A percentile compares a stretch with the other conserved stretches of the same genome.
Evolutionary conservation across 1,140 invertebrate species (phyloP).

Genomic region (Platyura marginata): DNA sequence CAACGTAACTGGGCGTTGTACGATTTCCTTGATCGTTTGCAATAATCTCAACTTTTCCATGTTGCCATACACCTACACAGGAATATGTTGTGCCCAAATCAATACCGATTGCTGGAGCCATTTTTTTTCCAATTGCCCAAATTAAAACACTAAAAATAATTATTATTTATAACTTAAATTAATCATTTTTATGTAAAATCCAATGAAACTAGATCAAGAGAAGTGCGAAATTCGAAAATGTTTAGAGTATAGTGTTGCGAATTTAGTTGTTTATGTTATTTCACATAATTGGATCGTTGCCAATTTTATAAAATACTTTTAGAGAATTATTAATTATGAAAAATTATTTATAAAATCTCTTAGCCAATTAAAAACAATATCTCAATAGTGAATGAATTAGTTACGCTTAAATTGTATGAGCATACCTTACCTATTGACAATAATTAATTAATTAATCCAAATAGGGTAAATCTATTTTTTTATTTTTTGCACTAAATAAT

Average conservation of each 20-base stretch:
- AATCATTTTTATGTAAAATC: neutral
- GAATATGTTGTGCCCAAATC: slow-evolving; percentile 66
- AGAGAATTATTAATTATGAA: too few relatives aligned
- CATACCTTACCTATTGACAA: too few relatives aligned
- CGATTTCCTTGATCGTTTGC: slow-evolving; percentile 89
- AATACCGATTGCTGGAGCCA: slow-evolving; percentile 48
- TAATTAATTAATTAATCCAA: too few relatives aligned
- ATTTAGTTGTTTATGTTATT: neutral
- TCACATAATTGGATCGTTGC: neutral
- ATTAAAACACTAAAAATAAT: neutral
- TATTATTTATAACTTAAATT: neutral
- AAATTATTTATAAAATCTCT: too few relatives aligned
- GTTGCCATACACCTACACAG: slow-evolving; percentile 63
- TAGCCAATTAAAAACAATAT: too few relatives aligned
- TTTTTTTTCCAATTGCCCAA: neutral
- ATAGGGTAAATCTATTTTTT: too few relatives aligned
- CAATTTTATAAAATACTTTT: neutral
- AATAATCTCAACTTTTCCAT: slow-evolving; percentile 84
- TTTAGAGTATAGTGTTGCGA: neutral
- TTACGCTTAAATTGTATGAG: too few relatives aligned
- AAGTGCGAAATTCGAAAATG: neutral
- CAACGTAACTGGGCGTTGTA: slow-evolving; percentile 81
- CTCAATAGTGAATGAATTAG: too few relatives aligned
- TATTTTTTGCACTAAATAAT: too few relatives aligned
- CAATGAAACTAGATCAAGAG: neutral